Base-by-base conservation (phyloP, 1,140 invertebrate species). In the Pachypsylla venusta region DNA sequence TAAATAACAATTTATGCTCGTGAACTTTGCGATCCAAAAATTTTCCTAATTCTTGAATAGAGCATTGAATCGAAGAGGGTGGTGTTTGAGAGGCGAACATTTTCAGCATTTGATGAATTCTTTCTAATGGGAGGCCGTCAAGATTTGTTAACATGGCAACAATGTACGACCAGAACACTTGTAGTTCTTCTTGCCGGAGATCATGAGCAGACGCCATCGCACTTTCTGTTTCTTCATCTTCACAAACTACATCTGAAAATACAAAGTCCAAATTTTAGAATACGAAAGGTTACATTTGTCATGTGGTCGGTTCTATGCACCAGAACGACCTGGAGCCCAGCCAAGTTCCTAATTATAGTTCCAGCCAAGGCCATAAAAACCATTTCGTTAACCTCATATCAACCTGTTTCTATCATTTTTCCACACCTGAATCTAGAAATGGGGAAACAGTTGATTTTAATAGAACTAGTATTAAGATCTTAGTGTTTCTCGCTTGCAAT, bases 101-200 rank as follows among this genome's bases (percentile, higher is more conserved):
- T 69, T 93, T 91, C 22, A 98, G 74, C 91, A 98, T 96, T 66
- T 92, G 88, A 73, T 96, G 92, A 66, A 98, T 97, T 56, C 94
- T 75, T 64, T 97, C 93, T 40, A 97, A 73, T 1, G 93, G 85
- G 68, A 98, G 77, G 1, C 87, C 89, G 64, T 96, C 92, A 57
- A 98, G 75, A 76, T 97, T 98, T 0, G 92, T 93, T 25, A 98
- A 72, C 92, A 98, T 96, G 7, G 92, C 93, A 30, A 93, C 85
- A 67, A 96, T 94, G 66, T 97, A 97, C 0, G 90, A 91, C 93
- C 93, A 97, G 67, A 93, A 93, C 10, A 91, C 87, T 77, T 93
- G 88, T n/a, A 93, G 73, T 68, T 96, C 91, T 65, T 91, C 89
- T 71, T 94, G 89, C 59, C 88, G 77, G 73, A 95, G 91, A 71